These are phyloP conservation scores for Eulemur albifrons DNA, from an alignment of 2,797 vertebrate species.

Conservation along the genomic window DNA sequence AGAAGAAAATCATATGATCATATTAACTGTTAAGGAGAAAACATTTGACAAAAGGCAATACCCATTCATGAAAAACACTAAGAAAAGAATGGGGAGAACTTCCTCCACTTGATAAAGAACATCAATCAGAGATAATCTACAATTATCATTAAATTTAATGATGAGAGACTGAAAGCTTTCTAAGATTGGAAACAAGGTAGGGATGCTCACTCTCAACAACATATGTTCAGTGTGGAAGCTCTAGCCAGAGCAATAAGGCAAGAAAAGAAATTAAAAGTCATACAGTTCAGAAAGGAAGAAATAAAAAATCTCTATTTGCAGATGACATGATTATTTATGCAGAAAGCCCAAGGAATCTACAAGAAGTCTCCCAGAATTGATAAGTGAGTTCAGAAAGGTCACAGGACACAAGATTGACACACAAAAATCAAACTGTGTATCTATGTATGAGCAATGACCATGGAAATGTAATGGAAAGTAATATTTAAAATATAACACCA, in stretches of 20 bases:
- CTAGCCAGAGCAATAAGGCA: not conserved
- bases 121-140: not conserved
- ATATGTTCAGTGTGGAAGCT: not conserved
- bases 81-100: not conserved
- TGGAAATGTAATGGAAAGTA: not conserved
- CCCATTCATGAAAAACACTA: not conserved
- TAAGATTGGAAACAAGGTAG: not conserved
- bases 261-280: slow-evolving; percentile 23
- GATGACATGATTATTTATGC: not conserved
- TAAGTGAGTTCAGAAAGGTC: not conserved
- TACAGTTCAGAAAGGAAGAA: not conserved
- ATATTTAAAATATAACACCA: not conserved
- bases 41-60: not conserved
- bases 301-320: not conserved
- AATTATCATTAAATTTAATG: not conserved
- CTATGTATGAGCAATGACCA: not conserved
- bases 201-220: no score
- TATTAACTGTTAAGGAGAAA: not conserved
- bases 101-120: not conserved
- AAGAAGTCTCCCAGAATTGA: not conserved
- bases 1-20: not conserved
- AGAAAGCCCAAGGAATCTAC: not conserved
- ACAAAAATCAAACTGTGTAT: not conserved
- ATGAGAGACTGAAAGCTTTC: not conserved
- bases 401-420: not conserved